Base-by-base conservation (phyloP, 1,140 invertebrate species). In the Drosophila yakuba region DNA sequence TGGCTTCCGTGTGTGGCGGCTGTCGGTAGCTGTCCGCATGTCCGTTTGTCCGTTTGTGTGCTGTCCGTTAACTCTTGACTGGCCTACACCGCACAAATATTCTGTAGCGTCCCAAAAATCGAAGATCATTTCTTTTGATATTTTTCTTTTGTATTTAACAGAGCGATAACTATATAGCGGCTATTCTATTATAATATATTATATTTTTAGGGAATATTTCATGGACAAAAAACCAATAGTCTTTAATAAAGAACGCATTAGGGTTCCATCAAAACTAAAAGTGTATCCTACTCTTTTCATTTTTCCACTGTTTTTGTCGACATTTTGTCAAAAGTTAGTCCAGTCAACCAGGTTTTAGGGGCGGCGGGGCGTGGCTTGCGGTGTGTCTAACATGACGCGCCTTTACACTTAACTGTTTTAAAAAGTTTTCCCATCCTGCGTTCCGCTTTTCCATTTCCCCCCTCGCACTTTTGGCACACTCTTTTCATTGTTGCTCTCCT, bases 311-410 rank as follows among this genome's bases (percentile, higher is more conserved):
- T 54, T 74, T 75, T 59, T 60, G 75, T 51, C 72, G 60, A 79
- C 75, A 73, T 88, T 88, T 89, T 89, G 79, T 89, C 83, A 88
- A 88, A 86, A 86, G 83, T 86, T 88, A 86, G 83, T 86, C 79
- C 79, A 88, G 75, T 69, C 64, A 74, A 51, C 67, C 77, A 78
- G 69, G 52, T 62, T 52, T 43, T 51, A 67, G 14, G 52, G 58
- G 41, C 28, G 57, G 68, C 39, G 45, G 15, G 47, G 58, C 45
- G 59, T 25, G 68, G 69, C 78, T 60, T 86, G 83, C 57, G 83
- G 83, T 83, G 83, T 86, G 79, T 88, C 83, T 83, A 79, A 83
- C 83, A 88, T 63, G 79, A 88, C 83, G 78, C 83, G 83, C 83
- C 84, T 86, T 86, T 88, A 86, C 79, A 88, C 83, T 86, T 86